Base-by-base conservation (phyloP, 2,888 invertebrate species). In the Drosophila lacicola region DNA sequence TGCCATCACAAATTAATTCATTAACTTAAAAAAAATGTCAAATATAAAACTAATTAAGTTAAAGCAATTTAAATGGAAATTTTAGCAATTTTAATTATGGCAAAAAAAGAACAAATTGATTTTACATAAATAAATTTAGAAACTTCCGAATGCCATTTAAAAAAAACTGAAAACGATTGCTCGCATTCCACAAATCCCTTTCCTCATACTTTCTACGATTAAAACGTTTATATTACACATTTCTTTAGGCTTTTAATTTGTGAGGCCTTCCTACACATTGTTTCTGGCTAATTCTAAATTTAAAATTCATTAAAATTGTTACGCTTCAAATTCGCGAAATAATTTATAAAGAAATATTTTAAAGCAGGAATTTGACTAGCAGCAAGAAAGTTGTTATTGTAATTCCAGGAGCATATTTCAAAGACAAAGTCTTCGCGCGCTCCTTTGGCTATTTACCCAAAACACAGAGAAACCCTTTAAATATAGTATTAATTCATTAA, bases 401-500 rank as follows among this genome's bases (percentile, higher is more conserved):
- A 44, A 44, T 60, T 19, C 42, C 17, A 1, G 9, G 29, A 58
- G 60, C 13, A 36, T 17, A 60, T 9, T 13, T 34, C n/a, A 10
- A n/a, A n/a, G n/a, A 11, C n/a, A 37, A 21, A 36, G 21, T 6
- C 14, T 34, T 55, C 2, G n/a, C 13, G 10, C 25, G 25, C 17
- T 14, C 17, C 42, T 44, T 37, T 64, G 19, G 41, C 33, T 19
- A 44, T 44, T 19, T 8, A 29, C 29, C 29, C 29, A 2, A 29
- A 29, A 29, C 29, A 29, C 29, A 14, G 51, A 44, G 21, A 36
- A 36, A 29, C 64, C 49, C 36, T n/a, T 44, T 36, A 49, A 50
- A 73, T 63, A 56, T 37, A 53, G 68, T 29, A 56, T 69, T 68
- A 61, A 63, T 39, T 63, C 49, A 60, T 78, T 46, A 62, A 67